These are phyloP conservation scores for Drosophila kurseongensis DNA, from an alignment of 1,140 invertebrate genomes.

Conservation along the genomic window DNA sequence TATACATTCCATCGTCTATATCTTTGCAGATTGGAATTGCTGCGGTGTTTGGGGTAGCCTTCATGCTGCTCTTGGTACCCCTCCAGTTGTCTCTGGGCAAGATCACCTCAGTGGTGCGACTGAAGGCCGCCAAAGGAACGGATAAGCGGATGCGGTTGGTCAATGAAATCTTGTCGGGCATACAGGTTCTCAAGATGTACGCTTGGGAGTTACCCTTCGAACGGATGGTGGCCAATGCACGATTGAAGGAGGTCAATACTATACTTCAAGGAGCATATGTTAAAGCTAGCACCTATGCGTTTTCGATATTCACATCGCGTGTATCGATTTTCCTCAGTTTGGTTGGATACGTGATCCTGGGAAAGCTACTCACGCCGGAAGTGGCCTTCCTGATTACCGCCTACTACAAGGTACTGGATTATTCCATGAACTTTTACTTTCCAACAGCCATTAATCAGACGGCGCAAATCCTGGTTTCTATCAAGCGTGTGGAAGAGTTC, in stretches of 20 bases:
- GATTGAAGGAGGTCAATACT: constrained; percentile 86
- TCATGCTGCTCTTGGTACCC: constrained; percentile 93
- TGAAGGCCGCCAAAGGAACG: constrained; percentile 89
- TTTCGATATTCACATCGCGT: constrained; percentile 74
- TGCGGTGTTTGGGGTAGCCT: constrained; percentile 90
- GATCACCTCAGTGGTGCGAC: constrained; percentile 88
- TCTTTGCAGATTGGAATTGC: constrained; percentile 88
- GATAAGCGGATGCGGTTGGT: constrained; percentile 94
- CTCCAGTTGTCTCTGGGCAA: constrained; percentile 92
- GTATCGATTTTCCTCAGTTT: constrained; percentile 93
- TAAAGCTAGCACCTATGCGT: constrained; percentile 86
- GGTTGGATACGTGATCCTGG: constrained; percentile 89
- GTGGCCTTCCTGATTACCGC: constrained; percentile 91
- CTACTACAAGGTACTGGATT: constrained; percentile 89
- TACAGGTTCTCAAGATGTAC: constrained; percentile 97
- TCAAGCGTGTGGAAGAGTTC: constrained; percentile 89
- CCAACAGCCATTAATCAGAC: constrained; percentile 87
- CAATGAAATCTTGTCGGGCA: constrained; percentile 95
- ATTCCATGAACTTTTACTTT: constrained; percentile 87
- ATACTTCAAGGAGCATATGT: constrained; percentile 86
- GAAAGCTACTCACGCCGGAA: constrained; percentile 85
- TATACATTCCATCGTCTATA: not conserved
- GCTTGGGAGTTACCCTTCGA: constrained; percentile 93
- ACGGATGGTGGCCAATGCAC: constrained; percentile 86
- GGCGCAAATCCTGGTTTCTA: constrained; percentile 89